These are phyloP conservation scores for Dendroctonus valens DNA, from an alignment of 1,140 invertebrate genomes.

Conservation along the genomic window DNA sequence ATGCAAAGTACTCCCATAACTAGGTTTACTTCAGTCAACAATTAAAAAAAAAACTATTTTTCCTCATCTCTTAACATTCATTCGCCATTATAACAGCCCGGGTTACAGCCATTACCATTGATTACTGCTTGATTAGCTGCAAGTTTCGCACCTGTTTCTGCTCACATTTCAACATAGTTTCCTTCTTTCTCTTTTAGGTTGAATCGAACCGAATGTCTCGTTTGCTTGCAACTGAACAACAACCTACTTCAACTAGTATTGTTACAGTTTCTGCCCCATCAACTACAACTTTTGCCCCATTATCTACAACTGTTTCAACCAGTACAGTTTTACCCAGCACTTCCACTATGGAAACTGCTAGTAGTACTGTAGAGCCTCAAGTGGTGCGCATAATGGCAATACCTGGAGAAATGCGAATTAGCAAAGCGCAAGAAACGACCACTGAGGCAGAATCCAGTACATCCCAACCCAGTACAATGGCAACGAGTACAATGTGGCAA, in stretches of 20 bases:
- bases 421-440: slow-evolving; percentile 19
- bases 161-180: neutral
- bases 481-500: slow-evolving; percentile 25
- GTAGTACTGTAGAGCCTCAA: slow-evolving; percentile 21
- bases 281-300: slow-evolving; percentile 18
- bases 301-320: slow-evolving; percentile 2
- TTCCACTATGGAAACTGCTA: slow-evolving; percentile 26
- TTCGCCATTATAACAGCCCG: too few species aligned
- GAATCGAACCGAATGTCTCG: slow-evolving; percentile 25
- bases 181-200: slow-evolving; percentile 26
- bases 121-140: too few species aligned
- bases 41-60: too few species aligned
- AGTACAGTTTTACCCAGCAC: slow-evolving; percentile 8
- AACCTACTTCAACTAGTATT: slow-evolving; percentile 17
- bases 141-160: too few species aligned
- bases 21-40: too few species aligned
- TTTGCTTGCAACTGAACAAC: slow-evolving; percentile 18
- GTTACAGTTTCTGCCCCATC: slow-evolving; percentile 14
- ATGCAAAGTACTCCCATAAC: too few species aligned
- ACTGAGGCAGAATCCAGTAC: slow-evolving; percentile 23
- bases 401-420: slow-evolving; percentile 26
- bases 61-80: too few species aligned
- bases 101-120: too few species aligned
- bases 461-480: slow-evolving; percentile 21
- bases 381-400: slow-evolving; percentile 19